Base-by-base conservation (phyloP, 1,140 invertebrate genomes). In the Drosophila sp. region DNA sequence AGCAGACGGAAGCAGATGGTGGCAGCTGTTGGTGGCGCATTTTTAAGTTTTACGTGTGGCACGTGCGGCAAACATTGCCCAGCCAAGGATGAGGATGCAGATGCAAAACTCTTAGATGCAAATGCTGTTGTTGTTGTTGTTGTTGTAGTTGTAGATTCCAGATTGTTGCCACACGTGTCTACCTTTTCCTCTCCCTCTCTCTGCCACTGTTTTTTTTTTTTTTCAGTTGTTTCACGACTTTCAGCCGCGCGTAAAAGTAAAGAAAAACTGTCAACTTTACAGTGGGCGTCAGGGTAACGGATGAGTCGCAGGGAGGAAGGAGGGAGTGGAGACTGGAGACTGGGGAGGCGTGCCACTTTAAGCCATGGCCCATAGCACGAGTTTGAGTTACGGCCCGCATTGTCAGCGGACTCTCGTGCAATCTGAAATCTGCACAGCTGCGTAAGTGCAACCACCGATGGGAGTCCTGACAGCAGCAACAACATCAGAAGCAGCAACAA, bases 1-100 rank as follows among this genome's bases (percentile, higher is more conserved):
- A 54, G 70, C 65, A 75, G 62, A 57, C 61, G 67, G 45, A 57
- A 54, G 51, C 67, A 66, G 66, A 53, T 67, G 72, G 76, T 59
- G 66, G 72, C 76, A 79, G 72, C 78, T 80, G 72, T 63, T 72
- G 62, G 62, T 76, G 77, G 53, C 66, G 78, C 78, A 80, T 80
- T 79, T 79, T 79, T 76, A 76, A 80, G 76, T 79, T 80, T 80
- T 80, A 79, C 78, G 78, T 80, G 78, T 63, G 63, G 78, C 78
- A 80, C 78, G 78, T 80, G 78, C 72, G 50, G 62, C 76, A 78
- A 56, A 72, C 76, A 74, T 56, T 76, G 62, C 61, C 69, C 40
- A 61, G 43, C 70, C 56, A 65, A 45, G 53, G 58, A 45, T 72
- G 58, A 36, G 57, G 32, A 16, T 61, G 50, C 27, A 45, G 53